Conservation (phyloP, 2,888 invertebrate genomes). For the Punctoribates punctum region DNA sequence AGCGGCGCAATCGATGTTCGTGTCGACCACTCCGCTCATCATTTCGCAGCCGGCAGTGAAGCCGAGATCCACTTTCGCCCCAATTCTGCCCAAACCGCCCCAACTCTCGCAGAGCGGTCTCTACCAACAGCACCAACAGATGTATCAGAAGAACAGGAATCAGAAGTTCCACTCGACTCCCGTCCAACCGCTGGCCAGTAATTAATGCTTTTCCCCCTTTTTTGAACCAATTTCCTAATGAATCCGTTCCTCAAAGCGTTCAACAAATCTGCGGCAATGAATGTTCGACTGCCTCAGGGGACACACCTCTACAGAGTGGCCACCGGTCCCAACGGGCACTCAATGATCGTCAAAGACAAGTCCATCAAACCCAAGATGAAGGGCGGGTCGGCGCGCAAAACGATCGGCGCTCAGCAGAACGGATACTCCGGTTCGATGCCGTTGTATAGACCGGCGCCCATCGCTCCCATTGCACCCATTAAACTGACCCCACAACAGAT, state of each 20-base stretch:
- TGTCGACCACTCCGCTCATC: background rate
- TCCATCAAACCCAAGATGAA: conserved; percentile 4
- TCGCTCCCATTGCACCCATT: conserved; percentile 42
- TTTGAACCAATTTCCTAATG: background rate
- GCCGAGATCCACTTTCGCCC: background rate
- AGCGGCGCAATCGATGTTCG: background rate
- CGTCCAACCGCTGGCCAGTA: background rate
- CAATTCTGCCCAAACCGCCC: conserved; percentile 30
- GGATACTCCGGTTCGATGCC: background rate
- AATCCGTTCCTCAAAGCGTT: background rate
- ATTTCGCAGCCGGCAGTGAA: background rate
- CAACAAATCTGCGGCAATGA: conserved; percentile 16
- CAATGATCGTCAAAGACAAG: conserved; percentile 38
- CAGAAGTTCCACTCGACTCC: background rate
- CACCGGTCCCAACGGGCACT: conserved; percentile 33
- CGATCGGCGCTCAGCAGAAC: background rate
- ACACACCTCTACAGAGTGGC: conserved; percentile 40
- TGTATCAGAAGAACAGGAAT: background rate
- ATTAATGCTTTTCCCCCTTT: background rate
- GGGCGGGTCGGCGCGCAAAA: background rate
- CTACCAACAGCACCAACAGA: conserved; percentile 26
- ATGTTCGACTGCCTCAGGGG: conserved; percentile 3
- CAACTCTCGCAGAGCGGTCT: conserved; percentile 7
- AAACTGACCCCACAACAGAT: conserved; percentile 34
- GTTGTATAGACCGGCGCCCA: conserved; percentile 17